Percentiles rank a stretch among this genome's conserved stretches.
Evolutionary conservation across 2,797 vertebrate genomes (phyloP).

Genomic region (Odontamblyopus rebecca): DNA sequence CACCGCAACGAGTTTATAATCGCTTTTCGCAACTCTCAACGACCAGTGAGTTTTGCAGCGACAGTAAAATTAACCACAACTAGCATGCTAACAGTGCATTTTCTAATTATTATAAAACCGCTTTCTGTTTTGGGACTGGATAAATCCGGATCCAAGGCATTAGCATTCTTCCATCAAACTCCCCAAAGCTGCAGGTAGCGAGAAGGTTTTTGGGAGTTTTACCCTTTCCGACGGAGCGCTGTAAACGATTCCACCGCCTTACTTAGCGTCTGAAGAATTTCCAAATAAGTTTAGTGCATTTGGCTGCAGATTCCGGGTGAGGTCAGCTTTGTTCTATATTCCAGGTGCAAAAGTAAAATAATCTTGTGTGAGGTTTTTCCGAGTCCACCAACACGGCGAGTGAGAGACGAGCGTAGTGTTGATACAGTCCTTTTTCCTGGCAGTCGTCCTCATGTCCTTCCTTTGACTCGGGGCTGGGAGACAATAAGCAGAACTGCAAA

Average conservation of each 20-base stretch:
- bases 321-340: conserved; percentile 7
- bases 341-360: conserved; percentile 10
- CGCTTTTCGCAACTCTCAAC: no score
- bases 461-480: conserved; percentile 40
- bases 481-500: conserved; percentile 40
- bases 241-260: conserved; percentile 27
- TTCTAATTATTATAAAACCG: no score
- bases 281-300: conserved; percentile 14
- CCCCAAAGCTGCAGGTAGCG: conserved; percentile 34
- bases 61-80: no score
- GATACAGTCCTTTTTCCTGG: conserved; percentile 38
- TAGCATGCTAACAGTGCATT: no score
- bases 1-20: no score
- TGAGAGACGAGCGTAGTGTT: conserved; percentile 24
- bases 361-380: background rate
- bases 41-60: no score
- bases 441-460: conserved; percentile 28
- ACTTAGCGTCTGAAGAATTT: conserved; percentile 27
- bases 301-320: background rate
- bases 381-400: background rate
- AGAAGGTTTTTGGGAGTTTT: conserved; percentile 22
- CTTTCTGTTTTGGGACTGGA: conserved; percentile 8
- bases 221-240: conserved; percentile 25
- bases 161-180: background rate
- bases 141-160: conserved; percentile 15